phyloP scores from a whole-genome alignment of 2,888 invertebrate species.

The Tipula confusa region DNA sequence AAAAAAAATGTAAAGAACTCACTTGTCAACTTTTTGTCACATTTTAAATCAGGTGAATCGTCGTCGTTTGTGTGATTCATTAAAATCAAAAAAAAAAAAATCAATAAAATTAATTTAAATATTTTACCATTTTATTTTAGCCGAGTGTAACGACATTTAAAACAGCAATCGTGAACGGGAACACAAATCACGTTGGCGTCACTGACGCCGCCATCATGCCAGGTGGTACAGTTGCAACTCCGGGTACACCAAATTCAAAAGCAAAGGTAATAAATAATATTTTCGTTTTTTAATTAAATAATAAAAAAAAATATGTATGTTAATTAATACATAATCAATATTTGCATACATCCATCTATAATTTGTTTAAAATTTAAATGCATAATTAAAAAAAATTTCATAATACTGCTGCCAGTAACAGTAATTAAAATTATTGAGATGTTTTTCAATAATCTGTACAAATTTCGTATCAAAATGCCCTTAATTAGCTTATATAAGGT shows the following conservation, averaged over 20 bases:
- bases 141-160: slow-evolving; percentile 50
- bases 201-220: slow-evolving; percentile 56
- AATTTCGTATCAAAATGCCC: not conserved
- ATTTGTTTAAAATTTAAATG: not conserved
- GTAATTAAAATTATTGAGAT: not conserved
- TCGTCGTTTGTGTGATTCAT: not conserved
- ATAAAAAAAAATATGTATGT: not conserved
- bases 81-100: not conserved
- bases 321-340: not conserved
- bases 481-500: not conserved
- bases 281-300: not conserved
- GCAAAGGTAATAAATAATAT: slow-evolving; percentile 70
- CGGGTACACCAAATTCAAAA: slow-evolving; percentile 78
- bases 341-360: not conserved
- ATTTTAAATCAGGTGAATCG: not conserved
- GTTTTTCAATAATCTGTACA: not conserved
- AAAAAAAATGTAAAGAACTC: not conserved
- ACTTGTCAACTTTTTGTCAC: not conserved
- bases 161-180: slow-evolving; percentile 49
- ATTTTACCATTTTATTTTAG: slow-evolving; percentile 38
- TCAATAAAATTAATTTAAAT: not conserved
- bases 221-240: slow-evolving; percentile 61
- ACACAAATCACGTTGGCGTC: slow-evolving; percentile 42
- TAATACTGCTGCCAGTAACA: not conserved
- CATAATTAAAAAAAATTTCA: not conserved